Evolutionary conservation across 2,113 vertebrate genomes (phyloP), one percentile per base, ranked within the genome.

Genomic region (Eretmochelys imbricata): DNA sequence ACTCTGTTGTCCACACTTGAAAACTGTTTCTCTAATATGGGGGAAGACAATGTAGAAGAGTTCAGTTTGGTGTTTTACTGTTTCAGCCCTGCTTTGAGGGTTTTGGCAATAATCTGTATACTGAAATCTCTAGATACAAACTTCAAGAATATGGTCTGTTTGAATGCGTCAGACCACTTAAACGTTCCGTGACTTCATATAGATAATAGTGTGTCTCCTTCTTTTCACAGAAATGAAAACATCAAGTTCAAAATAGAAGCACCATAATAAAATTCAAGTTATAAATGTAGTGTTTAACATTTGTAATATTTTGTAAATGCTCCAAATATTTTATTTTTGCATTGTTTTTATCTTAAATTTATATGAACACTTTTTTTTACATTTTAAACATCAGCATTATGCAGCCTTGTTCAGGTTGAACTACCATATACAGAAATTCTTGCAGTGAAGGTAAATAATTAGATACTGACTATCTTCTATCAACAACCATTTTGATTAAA

Each of bases 251-350:
- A 98, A 97, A 86, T 98, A 98, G 94, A 97, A 96, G 87, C 91
- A 59, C 90, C 96, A 35, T 96, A 88, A 88, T 78, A 72, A 87
- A 94, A 97, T 93, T 90, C 94, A 88, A 69, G 72, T 98, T 97
- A 94, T 6, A 93, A 98, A 94, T 96, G 95, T 96, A 97, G 95
- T 98, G 97, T 98, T 97, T 97, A 98, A 97, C 97, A 98, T 98
- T 98, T 98, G 97, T 98, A 98, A 98, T 95, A 98, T 98, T 98
- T 98, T 98, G 98, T 98, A 98, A 98, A 98, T 98, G 98, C 97
- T 98, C 97, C 97, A 98, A 98, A 98, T 98, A 97, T 97, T 98
- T 98, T 98, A 98, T 98, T 99, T 98, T 99, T 98, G 94, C 98
- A 98, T 98, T 97, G 96, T 98, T 98, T 98, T 98, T 98, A 94